Base-by-base conservation (phyloP, 1,140 invertebrate species). In the Melipona quadrifasciata region DNA sequence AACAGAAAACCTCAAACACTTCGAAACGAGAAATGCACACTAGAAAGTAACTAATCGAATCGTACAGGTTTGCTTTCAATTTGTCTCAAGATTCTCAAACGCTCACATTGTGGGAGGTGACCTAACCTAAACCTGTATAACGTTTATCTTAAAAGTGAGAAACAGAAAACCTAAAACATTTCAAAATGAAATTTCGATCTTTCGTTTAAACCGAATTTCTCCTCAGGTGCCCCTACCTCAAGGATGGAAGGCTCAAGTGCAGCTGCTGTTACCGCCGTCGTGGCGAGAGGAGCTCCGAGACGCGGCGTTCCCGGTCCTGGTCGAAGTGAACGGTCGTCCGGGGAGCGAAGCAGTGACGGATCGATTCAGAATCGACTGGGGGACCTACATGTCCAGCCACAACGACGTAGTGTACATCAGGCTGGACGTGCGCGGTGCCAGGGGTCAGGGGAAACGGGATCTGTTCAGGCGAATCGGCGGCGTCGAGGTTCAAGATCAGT, bases 331-430 rank as follows among this genome's bases (percentile, higher is more conserved):
- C 94, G 98, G 97, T 58, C 96, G 98, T 51, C 98, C 98, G 19
- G 98, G 98, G 24, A 97, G 97, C 83, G 97, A 98, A 91, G 96
- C 97, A 57, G 98, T 99, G 55, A 98, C 97, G 0, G 97, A 98
- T 83, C 96, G 97, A 92, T 99, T 98, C 94, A 93, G 95, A 61
- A 96, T 99, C 84, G 97, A 98, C 92, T 99, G 98, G 98, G 97
- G 97, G 21, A 98, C 97, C 4, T 99, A 99, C 93, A 97, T 99
- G 96, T 97, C 98, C 67, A 98, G 98, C 84, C 96, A 97, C 82
- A 98, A 98, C 91, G 98, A 98, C 94, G 97, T 98, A 78, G 98
- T 99, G 47, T 98, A 98, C 94, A 96, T 98, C 31, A 96, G 97
- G 88, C 95, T 99, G 89, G 98, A 99, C 95, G 98, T 98, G 0